Evolutionary conservation across 2,113 vertebrate genomes (phyloP).

Genomic region (Hyaena hyaena): DNA sequence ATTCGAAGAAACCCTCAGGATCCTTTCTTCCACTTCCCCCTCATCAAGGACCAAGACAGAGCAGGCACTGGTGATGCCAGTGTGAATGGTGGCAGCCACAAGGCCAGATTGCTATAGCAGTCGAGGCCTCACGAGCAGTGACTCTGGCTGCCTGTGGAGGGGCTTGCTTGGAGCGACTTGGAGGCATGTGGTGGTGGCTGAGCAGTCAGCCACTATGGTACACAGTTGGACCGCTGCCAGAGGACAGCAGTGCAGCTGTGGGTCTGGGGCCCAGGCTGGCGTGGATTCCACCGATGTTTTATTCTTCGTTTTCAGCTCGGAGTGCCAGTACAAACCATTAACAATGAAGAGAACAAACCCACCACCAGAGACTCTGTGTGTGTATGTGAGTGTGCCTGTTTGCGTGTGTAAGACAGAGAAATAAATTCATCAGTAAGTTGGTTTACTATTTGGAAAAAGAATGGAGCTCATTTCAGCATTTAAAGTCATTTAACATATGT

Average conservation of each 20-base stretch:
- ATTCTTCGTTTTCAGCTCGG: neutral
- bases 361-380: neutral
- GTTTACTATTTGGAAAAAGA: slow-evolving; percentile 29
- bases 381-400: too few relatives aligned
- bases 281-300: neutral
- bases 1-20: neutral
- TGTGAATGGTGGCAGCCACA: neutral
- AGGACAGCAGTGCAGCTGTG: neutral
- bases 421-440: neutral
- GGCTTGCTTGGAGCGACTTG: neutral
- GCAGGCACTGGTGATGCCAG: neutral
- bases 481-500: neutral
- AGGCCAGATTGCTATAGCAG: neutral
- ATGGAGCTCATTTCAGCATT: neutral
- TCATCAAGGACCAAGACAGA: neutral
- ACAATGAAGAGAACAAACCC: neutral
- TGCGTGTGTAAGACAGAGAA: neutral
- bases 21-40: neutral
- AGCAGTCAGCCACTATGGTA: neutral
- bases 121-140: neutral
- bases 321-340: neutral
- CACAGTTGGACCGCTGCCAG: neutral
- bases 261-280: slow-evolving; percentile 7
- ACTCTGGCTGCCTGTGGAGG: neutral
- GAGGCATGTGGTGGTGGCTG: neutral